These are phyloP conservation scores for Pseudachorutes palmiensis DNA, from an alignment of 1,140 invertebrate genomes.

Conservation along the genomic window DNA sequence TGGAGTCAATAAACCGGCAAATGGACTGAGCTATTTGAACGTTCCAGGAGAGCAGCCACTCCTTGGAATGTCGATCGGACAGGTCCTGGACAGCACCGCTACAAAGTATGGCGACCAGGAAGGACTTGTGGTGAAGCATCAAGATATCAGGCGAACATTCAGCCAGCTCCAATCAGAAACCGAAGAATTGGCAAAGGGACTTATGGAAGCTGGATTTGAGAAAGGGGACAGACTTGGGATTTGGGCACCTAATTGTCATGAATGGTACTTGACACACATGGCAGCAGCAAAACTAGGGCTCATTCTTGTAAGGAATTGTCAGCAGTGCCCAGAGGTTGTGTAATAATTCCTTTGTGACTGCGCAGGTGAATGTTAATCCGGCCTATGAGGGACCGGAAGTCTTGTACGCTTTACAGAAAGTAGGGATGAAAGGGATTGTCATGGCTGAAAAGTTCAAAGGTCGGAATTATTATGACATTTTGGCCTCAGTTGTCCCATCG, in stretches of 20 bases:
- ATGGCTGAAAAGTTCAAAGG: conserved; percentile 56
- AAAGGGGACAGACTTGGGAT: conserved; percentile 76
- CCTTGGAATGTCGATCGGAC: conserved; percentile 53
- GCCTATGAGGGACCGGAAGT: conserved; percentile 67
- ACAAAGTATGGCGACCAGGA: conserved; percentile 50
- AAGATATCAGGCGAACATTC: conserved; percentile 56
- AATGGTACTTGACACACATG: conserved; percentile 71
- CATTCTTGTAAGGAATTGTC: conserved; percentile 55
- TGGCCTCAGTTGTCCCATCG: conserved; percentile 46
- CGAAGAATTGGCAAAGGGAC: conserved; percentile 69
- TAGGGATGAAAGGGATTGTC: conserved; percentile 62
- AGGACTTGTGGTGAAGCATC: conserved; percentile 50
- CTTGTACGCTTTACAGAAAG: conserved; percentile 69
- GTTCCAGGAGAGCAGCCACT: conserved; percentile 52
- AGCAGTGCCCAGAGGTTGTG: neutral
- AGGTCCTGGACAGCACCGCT: conserved; percentile 51
- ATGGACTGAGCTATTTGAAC: conserved; percentile 40
- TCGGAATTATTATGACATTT: conserved; percentile 63
- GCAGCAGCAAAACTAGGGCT: conserved; percentile 73
- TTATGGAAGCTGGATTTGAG: conserved; percentile 64
- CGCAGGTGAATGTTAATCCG: conserved; percentile 74
- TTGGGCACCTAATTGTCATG: conserved; percentile 75
- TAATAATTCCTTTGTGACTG: neutral
- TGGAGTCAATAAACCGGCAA: neutral
- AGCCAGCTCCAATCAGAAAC: conserved; percentile 54